Conservation (phyloP, 2,888 invertebrate genomes). For the Lochmaea capreae region DNA sequence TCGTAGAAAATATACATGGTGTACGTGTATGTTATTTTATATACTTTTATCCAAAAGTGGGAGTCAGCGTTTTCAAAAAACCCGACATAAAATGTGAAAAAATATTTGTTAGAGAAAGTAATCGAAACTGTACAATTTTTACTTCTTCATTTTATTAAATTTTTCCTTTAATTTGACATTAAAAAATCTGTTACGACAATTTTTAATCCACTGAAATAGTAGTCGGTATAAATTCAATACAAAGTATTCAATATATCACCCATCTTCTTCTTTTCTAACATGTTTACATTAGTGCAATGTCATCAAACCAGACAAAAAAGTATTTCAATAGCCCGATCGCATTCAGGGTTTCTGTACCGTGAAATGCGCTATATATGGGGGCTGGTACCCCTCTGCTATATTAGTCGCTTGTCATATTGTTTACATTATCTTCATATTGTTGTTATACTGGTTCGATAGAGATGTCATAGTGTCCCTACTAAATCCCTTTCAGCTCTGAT, state of each 20-base stretch:
- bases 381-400: constrained; percentile 58
- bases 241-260: constrained; percentile 40
- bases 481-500: constrained; percentile 46
- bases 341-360: constrained; percentile 57
- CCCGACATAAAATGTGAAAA: too few species aligned
- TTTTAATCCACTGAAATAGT: constrained; percentile 29
- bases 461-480: constrained; percentile 56
- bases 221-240: constrained; percentile 17
- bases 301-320: constrained; percentile 53
- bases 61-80: too few species aligned
- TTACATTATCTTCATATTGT: constrained; percentile 64
- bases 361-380: constrained; percentile 57
- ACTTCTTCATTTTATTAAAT: too few species aligned
- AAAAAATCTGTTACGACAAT: too few species aligned
- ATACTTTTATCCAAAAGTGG: too few species aligned
- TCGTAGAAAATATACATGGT: too few species aligned
- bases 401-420: constrained; percentile 67
- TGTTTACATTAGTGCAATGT: constrained; percentile 54
- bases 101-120: too few species aligned
- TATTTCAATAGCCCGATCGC: constrained; percentile 50
- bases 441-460: constrained; percentile 57
- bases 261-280: constrained; percentile 37
- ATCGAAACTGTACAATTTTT: too few species aligned
- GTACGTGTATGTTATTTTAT: too few species aligned
- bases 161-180: too few species aligned